Conservation (phyloP, 2,113 vertebrate species). For the Toxostoma redivivum region DNA sequence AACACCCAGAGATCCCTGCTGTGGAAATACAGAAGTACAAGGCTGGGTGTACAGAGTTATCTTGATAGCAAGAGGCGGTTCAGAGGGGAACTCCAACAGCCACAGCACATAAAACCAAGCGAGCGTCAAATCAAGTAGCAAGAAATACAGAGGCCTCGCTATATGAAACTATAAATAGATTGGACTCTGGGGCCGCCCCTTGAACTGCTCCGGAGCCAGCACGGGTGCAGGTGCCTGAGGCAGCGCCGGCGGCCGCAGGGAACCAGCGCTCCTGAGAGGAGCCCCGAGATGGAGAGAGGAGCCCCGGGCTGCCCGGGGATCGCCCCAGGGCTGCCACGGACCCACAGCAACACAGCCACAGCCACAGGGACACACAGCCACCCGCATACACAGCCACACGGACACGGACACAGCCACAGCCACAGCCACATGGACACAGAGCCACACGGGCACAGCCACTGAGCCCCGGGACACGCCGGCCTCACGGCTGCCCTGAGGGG, state of each 20-base stretch:
- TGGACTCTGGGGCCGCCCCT: accelerated
- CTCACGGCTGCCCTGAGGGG: neutral
- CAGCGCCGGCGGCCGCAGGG: accelerated
- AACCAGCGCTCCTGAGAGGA: accelerated
- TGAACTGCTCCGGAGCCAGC: accelerated
- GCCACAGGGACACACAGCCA: no score
- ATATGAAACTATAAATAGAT: accelerated
- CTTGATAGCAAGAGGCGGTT: neutral
- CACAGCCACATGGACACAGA: no score
- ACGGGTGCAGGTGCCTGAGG: neutral
- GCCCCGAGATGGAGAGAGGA: no score
- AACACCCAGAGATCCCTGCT: neutral
- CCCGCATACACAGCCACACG: no score
- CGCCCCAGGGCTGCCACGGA: neutral
- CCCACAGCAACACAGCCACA: no score
- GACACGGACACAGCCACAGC: no score
- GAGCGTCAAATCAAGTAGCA: neutral
- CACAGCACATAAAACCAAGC: accelerated
- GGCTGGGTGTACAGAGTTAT: neutral
- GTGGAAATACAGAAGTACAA: neutral
- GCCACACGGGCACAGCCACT: no score
- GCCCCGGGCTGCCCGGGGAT: neutral
- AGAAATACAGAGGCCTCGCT: neutral
- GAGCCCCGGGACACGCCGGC: no score
- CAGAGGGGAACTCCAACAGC: neutral